A percentile compares a stretch with the other conserved stretches of the same genome.
These are phyloP conservation scores for Dendrocopos noguchii DNA, from an alignment of 2,113 vertebrate genomes.

Conservation along the genomic window DNA sequence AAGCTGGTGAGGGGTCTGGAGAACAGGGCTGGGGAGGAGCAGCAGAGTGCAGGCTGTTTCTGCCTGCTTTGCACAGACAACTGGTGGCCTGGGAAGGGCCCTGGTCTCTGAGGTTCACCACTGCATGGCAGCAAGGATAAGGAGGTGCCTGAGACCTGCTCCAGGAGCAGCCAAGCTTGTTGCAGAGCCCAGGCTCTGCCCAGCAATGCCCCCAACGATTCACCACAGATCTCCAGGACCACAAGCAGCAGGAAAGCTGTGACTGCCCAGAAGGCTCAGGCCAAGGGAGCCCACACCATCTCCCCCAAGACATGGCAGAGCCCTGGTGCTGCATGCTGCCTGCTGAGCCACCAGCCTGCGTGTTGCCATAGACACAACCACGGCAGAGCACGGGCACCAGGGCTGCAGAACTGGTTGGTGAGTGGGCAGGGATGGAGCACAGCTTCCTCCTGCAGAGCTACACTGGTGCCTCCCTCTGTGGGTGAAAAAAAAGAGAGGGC, in stretches of 20 bases:
- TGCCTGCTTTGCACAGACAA: not conserved
- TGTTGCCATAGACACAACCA: not conserved
- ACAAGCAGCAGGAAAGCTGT: fast-evolving
- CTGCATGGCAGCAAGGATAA: not conserved
- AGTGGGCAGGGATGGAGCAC: not conserved
- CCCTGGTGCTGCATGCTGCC: not conserved
- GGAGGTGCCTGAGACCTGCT: not conserved
- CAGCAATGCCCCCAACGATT: not conserved
- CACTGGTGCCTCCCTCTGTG: not conserved
- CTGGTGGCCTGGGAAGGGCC: not conserved
- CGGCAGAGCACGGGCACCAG: not conserved
- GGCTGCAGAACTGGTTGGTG: not conserved
- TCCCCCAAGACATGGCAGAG: not conserved
- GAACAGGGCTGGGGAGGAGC: too few relatives aligned
- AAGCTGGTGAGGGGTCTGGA: too few relatives aligned
- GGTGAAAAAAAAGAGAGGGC: not conserved
- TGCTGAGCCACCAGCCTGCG: not conserved
- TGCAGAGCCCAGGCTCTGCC: not conserved
- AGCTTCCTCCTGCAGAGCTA: not conserved
- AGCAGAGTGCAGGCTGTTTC: not conserved
- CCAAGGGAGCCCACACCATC: not conserved
- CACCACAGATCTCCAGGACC: not conserved
- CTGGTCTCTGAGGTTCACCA: not conserved
- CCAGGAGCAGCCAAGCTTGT: not conserved
- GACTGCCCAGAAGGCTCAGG: not conserved